phyloP scores from a whole-genome alignment of 2,888 invertebrate genomes.

The Pogonocherus hispidulus region DNA sequence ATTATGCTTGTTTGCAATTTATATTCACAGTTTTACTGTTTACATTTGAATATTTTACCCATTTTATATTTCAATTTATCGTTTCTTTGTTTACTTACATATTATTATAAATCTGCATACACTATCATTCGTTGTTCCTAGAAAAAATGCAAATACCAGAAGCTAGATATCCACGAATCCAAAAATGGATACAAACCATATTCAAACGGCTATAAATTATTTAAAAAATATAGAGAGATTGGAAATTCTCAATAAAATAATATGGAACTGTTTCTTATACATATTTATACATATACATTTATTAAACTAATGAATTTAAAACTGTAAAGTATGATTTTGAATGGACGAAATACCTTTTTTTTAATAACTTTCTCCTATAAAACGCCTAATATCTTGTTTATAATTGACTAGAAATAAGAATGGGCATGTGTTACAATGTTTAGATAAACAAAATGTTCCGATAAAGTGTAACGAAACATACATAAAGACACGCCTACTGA shows the following conservation, averaged over 20 bases:
- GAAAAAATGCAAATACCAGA: too few species aligned
- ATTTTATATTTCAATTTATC: constrained; percentile 4
- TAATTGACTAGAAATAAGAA: not conserved
- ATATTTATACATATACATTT: too few species aligned
- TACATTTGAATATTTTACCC: not conserved
- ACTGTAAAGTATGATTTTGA: too few species aligned
- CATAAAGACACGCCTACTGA: constrained; percentile 15
- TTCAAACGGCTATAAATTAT: too few species aligned
- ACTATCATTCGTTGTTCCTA: too few species aligned
- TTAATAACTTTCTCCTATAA: not conserved
- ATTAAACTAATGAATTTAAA: too few species aligned
- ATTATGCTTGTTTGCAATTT: constrained; percentile 2
- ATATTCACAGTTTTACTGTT: not conserved
- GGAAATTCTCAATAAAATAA: too few species aligned
- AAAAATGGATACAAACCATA: too few species aligned
- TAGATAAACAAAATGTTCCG: constrained; percentile 18
- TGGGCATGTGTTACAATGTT: not conserved
- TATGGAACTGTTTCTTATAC: too few species aligned
- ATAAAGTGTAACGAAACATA: not conserved
- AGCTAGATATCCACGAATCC: too few species aligned
- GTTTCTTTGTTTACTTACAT: constrained; percentile 2
- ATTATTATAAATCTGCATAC: too few species aligned
- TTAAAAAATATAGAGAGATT: too few species aligned
- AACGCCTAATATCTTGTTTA: not conserved
- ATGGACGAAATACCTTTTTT: not conserved